These are phyloP conservation scores for Platyrinchus mystaceus DNA, from an alignment of 2,797 vertebrate species.

Conservation along the genomic window DNA sequence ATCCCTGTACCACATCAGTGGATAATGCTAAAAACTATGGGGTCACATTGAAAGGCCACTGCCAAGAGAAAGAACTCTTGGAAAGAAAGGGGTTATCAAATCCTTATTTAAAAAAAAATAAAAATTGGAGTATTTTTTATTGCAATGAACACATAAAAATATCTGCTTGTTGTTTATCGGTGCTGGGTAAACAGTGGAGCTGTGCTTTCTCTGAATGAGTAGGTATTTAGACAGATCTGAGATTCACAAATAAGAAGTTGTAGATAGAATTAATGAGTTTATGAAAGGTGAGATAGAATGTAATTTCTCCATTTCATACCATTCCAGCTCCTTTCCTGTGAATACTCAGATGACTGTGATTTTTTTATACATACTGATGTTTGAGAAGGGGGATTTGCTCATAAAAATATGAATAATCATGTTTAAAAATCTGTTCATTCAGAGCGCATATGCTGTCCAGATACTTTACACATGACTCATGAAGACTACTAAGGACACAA, in stretches of 20 bases:
- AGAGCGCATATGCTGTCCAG: background rate
- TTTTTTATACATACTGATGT: background rate
- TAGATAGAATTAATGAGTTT: background rate
- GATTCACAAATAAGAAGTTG: background rate
- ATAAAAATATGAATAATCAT: background rate
- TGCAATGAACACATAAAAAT: background rate
- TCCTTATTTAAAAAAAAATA: background rate
- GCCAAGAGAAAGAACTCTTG: background rate
- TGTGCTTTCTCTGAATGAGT: background rate
- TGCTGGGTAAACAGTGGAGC: background rate
- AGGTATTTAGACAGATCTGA: background rate
- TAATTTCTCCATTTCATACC: background rate
- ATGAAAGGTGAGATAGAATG: background rate
- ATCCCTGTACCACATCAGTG: background rate
- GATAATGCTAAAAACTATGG: background rate
- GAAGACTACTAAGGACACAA: background rate
- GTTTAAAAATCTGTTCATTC: conserved; percentile 25
- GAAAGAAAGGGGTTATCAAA: background rate
- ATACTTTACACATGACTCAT: background rate
- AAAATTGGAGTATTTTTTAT: background rate
- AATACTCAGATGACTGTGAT: background rate
- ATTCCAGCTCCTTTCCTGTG: background rate
- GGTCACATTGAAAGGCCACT: background rate
- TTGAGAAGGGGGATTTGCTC: background rate
- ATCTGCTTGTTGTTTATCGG: background rate